Evolutionary conservation across 30 jellyfish, hydroid and myxozoan genomes (phyloP).

Genomic region (Phacellophora camtschatica): DNA sequence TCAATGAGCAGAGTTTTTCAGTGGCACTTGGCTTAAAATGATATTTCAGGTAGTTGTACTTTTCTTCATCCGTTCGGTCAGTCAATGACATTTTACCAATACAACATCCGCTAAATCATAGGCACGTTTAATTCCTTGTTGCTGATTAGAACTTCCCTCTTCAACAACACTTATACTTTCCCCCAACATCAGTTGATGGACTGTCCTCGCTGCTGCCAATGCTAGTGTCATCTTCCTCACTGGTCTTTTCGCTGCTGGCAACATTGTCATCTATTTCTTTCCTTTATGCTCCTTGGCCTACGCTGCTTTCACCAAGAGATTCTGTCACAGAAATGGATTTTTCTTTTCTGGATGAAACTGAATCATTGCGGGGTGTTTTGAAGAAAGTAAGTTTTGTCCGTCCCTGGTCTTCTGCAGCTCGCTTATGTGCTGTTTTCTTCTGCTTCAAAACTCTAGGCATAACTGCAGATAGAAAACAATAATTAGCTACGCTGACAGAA

Average conservation of each 20-base stretch:
- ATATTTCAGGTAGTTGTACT: slow-evolving; percentile 7
- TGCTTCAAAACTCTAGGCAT: slow-evolving; percentile 1
- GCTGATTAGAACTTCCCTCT: slow-evolving; percentile 33
- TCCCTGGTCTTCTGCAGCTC: neutral
- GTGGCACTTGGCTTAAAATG: slow-evolving; percentile 27
- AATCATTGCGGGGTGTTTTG: neutral
- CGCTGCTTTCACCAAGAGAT: neutral
- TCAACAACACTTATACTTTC: slow-evolving; percentile 8
- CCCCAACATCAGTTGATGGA: slow-evolving; percentile 18
- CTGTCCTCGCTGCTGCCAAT: slow-evolving; percentile 39
- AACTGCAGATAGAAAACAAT: neutral
- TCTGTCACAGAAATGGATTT: neutral
- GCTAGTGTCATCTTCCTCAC: neutral
- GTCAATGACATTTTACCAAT: neutral
- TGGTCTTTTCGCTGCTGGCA: neutral
- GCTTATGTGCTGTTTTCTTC: neutral
- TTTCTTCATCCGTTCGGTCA: neutral
- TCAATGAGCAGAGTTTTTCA: slow-evolving; percentile 8
- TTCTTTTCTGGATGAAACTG: neutral
- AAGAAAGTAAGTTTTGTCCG: neutral
- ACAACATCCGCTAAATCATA: slow-evolving; percentile 1
- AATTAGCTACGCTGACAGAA: neutral
- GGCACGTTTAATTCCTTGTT: slow-evolving; percentile 23
- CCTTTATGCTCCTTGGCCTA: neutral
- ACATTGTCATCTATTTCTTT: neutral